Conservation (phyloP, 2,888 invertebrate species). For the Melanotus villosus region DNA sequence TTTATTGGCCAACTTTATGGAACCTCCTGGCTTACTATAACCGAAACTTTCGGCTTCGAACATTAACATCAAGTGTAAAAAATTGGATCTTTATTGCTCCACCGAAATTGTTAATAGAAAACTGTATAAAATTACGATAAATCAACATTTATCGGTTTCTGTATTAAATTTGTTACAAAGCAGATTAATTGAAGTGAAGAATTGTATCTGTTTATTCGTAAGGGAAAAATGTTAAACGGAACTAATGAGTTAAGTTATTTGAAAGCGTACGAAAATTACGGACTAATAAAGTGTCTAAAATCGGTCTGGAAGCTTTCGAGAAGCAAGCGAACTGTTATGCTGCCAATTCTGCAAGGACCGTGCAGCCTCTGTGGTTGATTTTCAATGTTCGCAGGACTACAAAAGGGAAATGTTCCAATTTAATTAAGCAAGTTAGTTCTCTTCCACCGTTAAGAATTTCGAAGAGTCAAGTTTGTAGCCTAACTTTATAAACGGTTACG, state of each 20-base stretch:
- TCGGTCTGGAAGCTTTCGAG: conserved; percentile 14
- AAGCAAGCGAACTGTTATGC: conserved; percentile 22
- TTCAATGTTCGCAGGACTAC: conserved; percentile 31
- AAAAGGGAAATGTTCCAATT: conserved; percentile 43
- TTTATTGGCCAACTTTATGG: conserved; percentile 44
- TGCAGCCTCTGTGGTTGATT: conserved; percentile 32
- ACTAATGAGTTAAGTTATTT: neutral
- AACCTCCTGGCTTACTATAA: conserved; percentile 28
- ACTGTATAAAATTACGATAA: neutral
- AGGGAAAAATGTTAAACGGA: too few relatives aligned
- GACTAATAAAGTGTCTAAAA: conserved; percentile 29
- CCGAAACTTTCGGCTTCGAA: conserved; percentile 37
- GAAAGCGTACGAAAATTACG: conserved; percentile 3
- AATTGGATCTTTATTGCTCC: conserved; percentile 18
- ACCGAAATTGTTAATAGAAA: conserved; percentile 16
- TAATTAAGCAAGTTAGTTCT: conserved; percentile 42
- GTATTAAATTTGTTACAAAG: too few relatives aligned
- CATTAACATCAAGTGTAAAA: conserved; percentile 42
- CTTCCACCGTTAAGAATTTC: conserved; percentile 35
- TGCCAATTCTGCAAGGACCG: conserved; percentile 29
- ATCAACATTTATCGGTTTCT: neutral
- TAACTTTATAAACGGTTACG: conserved; percentile 39
- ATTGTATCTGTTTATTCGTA: too few relatives aligned
- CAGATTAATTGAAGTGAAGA: too few relatives aligned
- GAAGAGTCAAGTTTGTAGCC: conserved; percentile 35